Evolutionary conservation across 2,888 invertebrate species (phyloP), one percentile per base, ranked within the genome.

Genomic region (Thera britannica): DNA sequence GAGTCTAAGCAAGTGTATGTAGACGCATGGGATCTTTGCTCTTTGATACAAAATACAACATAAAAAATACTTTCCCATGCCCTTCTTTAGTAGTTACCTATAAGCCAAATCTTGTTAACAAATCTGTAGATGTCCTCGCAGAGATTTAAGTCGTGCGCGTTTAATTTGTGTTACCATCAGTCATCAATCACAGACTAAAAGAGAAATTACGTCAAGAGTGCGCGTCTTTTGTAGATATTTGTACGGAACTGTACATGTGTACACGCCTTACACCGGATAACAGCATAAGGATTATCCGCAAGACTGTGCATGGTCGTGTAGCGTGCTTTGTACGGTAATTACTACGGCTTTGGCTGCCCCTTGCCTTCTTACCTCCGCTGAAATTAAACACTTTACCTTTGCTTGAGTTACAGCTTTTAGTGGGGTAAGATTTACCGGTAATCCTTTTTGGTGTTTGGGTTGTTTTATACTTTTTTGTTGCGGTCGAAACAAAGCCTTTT

Each of bases 291-390:
- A 84, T 87, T 83, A 85, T 82, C 83, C 75, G 73, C 72, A 66
- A 77, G 78, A 72, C 71, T 72, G 73, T 71, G 4, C 77, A 79
- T 58, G 58, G 35, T 58, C 76, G 73, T 80, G 78, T 79, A 74
- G 75, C 70, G 72, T 71, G 71, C 78, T 79, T 82, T 82, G 81
- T 79, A 78, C 72, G 64, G 78, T 84, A 85, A 85, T 86, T 84
- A 84, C 85, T 85, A 83, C 74, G 86, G 83, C 83, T 86, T 85
- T 83, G 71, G 64, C 67, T 69, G 70, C 75, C 72, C 75, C 64
- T 75, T 65, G 69, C 71, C 76, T 79, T 77, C 75, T 75, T 76
- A 74, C 71, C 67, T 74, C 70, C 68, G 75, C 76, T 76, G 73
- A 74, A 74, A 76, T 75, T 75, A 74, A 68, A 77, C 75, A 79